Conservation (phyloP, 1,140 invertebrate genomes). For the Formica exsecta region DNA sequence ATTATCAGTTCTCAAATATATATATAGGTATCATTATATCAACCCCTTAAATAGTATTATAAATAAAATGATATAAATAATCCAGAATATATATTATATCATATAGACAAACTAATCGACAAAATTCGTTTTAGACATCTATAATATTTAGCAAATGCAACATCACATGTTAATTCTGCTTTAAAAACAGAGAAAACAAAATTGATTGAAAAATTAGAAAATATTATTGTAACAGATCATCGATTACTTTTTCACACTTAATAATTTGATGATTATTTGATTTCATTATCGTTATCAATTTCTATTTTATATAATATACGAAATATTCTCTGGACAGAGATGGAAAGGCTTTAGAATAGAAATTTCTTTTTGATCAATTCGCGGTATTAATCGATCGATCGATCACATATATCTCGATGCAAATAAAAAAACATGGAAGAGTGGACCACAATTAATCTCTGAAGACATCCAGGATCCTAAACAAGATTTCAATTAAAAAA, state of each 20-base stretch:
- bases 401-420: background rate
- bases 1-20: background rate
- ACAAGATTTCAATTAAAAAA: conserved; percentile 20
- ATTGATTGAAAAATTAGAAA: background rate
- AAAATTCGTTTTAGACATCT: background rate
- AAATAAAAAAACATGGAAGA: background rate
- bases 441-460: background rate
- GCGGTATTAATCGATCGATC: background rate
- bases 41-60: conserved; percentile 29
- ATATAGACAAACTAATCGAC: background rate
- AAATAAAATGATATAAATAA: conserved; percentile 46
- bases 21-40: background rate
- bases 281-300: conserved; percentile 16
- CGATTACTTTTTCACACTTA: background rate
- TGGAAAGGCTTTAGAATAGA: background rate
- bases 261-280: background rate
- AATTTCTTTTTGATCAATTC: background rate
- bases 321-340: too few relatives aligned
- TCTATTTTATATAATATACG: background rate
- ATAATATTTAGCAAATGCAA: conserved; percentile 7
- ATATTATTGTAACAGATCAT: background rate
- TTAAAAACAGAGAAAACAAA: conserved; percentile 16
- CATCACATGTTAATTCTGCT: background rate
- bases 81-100: background rate
- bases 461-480: background rate